phyloP scores from a whole-genome alignment of 2,113 vertebrate species.

The Cervus canadensis region DNA sequence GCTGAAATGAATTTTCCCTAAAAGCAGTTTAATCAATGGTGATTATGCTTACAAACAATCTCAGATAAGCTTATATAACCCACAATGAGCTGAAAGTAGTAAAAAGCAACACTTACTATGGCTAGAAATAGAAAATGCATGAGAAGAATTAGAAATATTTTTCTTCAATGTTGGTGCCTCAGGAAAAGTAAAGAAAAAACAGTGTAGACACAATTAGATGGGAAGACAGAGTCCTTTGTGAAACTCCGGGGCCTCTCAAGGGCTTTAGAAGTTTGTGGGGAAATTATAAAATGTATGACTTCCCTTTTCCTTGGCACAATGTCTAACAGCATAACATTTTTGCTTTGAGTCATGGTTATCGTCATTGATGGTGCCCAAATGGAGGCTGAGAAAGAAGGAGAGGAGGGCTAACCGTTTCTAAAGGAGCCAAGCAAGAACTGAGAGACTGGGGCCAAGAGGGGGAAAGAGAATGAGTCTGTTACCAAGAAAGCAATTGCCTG shows the following conservation, averaged over 20 bases:
- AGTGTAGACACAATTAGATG: neutral
- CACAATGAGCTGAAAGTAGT: neutral
- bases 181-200: neutral
- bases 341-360: neutral
- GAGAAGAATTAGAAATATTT: neutral
- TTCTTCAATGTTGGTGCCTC: neutral
- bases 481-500: neutral
- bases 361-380: neutral
- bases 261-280: neutral
- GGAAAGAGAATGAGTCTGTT: neutral
- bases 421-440: neutral
- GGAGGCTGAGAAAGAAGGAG: neutral
- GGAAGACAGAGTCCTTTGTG: neutral
- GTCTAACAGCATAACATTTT: neutral
- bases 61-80: neutral
- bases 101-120: neutral
- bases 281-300: neutral
- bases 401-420: neutral
- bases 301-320: neutral
- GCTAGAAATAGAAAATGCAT: constrained; percentile 8
- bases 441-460: accelerated
- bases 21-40: constrained; percentile 38
- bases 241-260: neutral
- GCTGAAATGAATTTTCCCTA: neutral
- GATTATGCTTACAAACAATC: neutral